Percentiles rank a stretch among this genome's conserved stretches.
Evolutionary conservation across 2,797 vertebrate species (phyloP).

Genomic region (Lepilemur septentrionalis): DNA sequence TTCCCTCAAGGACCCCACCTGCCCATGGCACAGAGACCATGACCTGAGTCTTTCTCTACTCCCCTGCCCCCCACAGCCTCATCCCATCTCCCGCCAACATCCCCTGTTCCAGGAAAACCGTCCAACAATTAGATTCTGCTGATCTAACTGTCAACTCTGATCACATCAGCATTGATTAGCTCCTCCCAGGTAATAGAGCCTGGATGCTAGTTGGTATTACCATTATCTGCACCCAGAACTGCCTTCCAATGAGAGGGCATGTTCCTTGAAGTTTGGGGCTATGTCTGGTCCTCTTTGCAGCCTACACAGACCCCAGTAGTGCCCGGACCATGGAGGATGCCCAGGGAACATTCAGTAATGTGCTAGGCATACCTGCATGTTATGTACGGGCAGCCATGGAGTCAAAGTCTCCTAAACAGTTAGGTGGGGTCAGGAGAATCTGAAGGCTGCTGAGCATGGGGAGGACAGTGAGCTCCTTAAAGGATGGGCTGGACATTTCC

Average conservation of each 20-base stretch:
- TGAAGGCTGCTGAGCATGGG: not conserved
- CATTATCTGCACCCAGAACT: not conserved
- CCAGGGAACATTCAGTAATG: not conserved
- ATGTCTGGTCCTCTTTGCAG: not conserved
- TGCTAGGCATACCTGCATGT: not conserved
- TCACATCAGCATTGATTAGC: not conserved
- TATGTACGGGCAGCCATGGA: not conserved
- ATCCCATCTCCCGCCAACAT: not conserved
- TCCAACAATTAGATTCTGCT: not conserved
- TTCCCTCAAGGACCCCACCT: not conserved
- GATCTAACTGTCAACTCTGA: not conserved
- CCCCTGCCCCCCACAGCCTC: not conserved
- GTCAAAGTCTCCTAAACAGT: not conserved
- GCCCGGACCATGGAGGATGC: too few species aligned
- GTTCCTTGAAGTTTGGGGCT: not conserved
- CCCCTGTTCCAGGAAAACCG: not conserved
- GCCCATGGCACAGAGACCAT: not conserved
- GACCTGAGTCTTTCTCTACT: not conserved
- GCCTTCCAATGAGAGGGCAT: not conserved
- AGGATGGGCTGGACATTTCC: not conserved
- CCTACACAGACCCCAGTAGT: not conserved
- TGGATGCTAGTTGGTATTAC: not conserved
- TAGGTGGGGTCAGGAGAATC: not conserved
- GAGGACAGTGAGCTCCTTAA: not conserved
- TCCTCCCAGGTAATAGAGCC: not conserved